These are phyloP conservation scores for Otolemur crassicaudatus DNA, from an alignment of 2,797 vertebrate species.

Conservation along the genomic window DNA sequence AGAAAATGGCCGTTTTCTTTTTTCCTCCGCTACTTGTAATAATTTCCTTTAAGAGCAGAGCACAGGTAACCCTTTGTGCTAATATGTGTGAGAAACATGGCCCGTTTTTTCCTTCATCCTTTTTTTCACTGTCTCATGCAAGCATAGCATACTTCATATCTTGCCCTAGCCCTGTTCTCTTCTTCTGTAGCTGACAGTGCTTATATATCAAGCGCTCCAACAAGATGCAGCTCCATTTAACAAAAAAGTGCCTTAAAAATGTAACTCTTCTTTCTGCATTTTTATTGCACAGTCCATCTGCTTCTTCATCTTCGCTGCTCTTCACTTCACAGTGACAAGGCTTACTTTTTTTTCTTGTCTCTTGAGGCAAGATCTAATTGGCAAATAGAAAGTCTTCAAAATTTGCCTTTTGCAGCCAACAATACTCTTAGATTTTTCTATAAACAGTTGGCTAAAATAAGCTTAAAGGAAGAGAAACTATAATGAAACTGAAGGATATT, in stretches of 20 bases:
- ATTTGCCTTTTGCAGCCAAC: conserved; percentile 78
- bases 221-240: conserved; percentile 83
- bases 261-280: conserved; percentile 82
- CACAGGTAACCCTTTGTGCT: conserved; percentile 73
- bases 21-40: conserved; percentile 41
- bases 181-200: conserved; percentile 82
- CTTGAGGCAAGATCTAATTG: conserved; percentile 83
- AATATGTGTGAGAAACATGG: conserved; percentile 70
- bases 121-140: conserved; percentile 77
- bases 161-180: conserved; percentile 78
- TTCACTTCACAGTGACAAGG: conserved; percentile 80
- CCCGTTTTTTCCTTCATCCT: conserved; percentile 63
- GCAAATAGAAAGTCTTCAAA: conserved; percentile 81
- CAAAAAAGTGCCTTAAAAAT: conserved; percentile 83
- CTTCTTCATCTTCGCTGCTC: conserved; percentile 79
- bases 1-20: conserved; percentile 73
- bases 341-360: conserved; percentile 79
- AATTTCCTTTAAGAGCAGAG: conserved; percentile 72
- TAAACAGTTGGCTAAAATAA: conserved; percentile 76
- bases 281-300: conserved; percentile 84
- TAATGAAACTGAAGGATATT: conserved; percentile 65
- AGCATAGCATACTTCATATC: conserved; percentile 78
- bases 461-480: conserved; percentile 62
- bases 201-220: conserved; percentile 84
- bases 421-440: conserved; percentile 72